Percentiles rank a stretch among this genome's conserved stretches.
Conservation (phyloP, 2,113 vertebrate species). For the Lamprologus lemairii region DNA sequence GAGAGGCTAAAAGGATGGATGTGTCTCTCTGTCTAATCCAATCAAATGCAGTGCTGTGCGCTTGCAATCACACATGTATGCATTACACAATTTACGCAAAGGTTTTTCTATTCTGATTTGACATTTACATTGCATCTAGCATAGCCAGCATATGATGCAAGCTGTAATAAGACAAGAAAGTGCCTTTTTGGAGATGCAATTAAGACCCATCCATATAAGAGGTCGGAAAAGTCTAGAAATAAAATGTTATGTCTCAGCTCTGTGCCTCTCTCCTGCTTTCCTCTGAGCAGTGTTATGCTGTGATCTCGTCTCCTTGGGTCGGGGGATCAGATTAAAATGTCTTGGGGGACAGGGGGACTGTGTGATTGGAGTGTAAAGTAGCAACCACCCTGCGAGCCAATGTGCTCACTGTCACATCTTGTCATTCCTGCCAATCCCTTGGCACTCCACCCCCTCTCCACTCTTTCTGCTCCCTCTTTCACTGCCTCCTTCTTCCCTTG, state of each 20-base stretch:
- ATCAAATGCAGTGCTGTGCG: slow-evolving; percentile 48
- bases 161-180: slow-evolving; percentile 38
- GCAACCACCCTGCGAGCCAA: slow-evolving; percentile 55
- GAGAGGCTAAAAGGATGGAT: slow-evolving; percentile 46
- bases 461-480: background rate
- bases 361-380: slow-evolving; percentile 72
- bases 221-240: slow-evolving; percentile 20
- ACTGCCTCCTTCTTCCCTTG: background rate
- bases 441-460: background rate
- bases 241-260: background rate
- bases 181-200: slow-evolving; percentile 42
- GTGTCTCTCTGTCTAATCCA: slow-evolving; percentile 59
- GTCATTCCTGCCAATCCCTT: slow-evolving; percentile 56
- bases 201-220: slow-evolving; percentile 36
- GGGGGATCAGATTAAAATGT: slow-evolving; percentile 64
- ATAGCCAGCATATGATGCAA: slow-evolving; percentile 5
- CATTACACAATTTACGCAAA: background rate
- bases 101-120: background rate
- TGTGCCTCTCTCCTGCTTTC: background rate
- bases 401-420: slow-evolving; percentile 66
- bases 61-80: background rate
- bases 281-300: background rate
- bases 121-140: slow-evolving; percentile 16
- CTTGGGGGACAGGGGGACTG: slow-evolving; percentile 39
- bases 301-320: slow-evolving; percentile 17